Percentiles rank a stretch among this genome's conserved stretches.
phyloP scores from a whole-genome alignment of 2,797 vertebrate species.

The Syndactyla subalaris region DNA sequence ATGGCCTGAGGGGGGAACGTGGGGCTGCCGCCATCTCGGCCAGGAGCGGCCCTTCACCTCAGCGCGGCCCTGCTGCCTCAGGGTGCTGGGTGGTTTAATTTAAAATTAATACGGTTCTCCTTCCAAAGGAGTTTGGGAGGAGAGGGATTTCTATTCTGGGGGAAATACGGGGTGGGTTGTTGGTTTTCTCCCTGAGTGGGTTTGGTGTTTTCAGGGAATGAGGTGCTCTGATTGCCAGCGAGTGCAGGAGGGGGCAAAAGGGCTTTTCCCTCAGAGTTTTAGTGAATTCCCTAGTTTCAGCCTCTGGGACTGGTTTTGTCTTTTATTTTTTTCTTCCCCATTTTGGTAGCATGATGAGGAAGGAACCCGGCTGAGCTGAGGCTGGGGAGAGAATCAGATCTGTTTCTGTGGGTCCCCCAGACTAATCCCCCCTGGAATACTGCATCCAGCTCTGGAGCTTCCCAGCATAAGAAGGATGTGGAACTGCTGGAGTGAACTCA shows the following conservation, averaged over 20 bases:
- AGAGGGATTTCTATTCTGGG: neutral
- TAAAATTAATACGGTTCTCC: neutral
- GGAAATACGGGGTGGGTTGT: neutral
- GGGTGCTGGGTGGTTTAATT: neutral
- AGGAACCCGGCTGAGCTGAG: neutral
- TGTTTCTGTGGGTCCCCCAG: neutral
- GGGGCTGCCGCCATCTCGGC: neutral
- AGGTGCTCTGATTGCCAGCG: accelerated
- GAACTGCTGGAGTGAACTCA: neutral
- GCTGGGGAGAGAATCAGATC: accelerated
- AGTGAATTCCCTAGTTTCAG: neutral
- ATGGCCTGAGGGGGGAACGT: accelerated
- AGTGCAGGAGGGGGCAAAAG: neutral
- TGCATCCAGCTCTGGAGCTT: neutral
- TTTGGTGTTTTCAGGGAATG: neutral
- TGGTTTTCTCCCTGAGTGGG: neutral
- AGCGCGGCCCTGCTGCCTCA: neutral
- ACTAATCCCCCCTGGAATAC: neutral
- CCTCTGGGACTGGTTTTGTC: neutral
- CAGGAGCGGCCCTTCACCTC: neutral
- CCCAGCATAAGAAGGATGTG: neutral
- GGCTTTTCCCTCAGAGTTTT: neutral
- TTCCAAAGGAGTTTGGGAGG: neutral
- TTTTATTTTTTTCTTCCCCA: neutral
- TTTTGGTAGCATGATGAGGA: neutral